These are phyloP conservation scores for Scaptomyza caliginosa DNA, from an alignment of 2,888 invertebrate species.

Conservation along the genomic window DNA sequence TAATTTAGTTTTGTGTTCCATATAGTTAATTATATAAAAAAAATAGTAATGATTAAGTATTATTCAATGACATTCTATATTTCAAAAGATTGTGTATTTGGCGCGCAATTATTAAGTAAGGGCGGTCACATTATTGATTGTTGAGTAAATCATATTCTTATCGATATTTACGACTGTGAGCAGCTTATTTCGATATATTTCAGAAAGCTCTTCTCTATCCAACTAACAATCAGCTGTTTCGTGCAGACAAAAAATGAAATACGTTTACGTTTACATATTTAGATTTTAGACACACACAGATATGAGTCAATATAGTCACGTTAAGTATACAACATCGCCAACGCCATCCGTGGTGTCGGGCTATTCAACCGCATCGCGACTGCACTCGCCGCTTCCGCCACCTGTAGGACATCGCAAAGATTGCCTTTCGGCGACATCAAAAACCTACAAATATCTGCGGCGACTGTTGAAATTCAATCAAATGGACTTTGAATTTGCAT, in stretches of 20 bases:
- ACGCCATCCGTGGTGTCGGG: slow-evolving; percentile 78
- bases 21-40: no score
- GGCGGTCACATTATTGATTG: slow-evolving; percentile 8
- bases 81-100: slow-evolving; percentile 3
- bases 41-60: no score
- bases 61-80: background rate
- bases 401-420: slow-evolving; percentile 89
- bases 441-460: slow-evolving; percentile 93
- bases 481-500: slow-evolving; percentile 99
- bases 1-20: no score
- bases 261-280: slow-evolving; percentile 63
- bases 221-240: slow-evolving; percentile 41
- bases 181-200: slow-evolving; percentile 9
- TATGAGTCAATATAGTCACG: slow-evolving; percentile 73
- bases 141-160: background rate
- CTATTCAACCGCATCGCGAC: slow-evolving; percentile 84
- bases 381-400: slow-evolving; percentile 88
- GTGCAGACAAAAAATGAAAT: slow-evolving; percentile 51
- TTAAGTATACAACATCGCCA: slow-evolving; percentile 70
- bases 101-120: background rate
- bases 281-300: slow-evolving; percentile 31
- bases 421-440: slow-evolving; percentile 93
- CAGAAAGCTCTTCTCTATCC: slow-evolving; percentile 1
- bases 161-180: slow-evolving; percentile 8
- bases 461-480: slow-evolving; percentile 95